phyloP scores from a whole-genome alignment of 2,797 vertebrate genomes.

The Micropoecilia bifurca region DNA sequence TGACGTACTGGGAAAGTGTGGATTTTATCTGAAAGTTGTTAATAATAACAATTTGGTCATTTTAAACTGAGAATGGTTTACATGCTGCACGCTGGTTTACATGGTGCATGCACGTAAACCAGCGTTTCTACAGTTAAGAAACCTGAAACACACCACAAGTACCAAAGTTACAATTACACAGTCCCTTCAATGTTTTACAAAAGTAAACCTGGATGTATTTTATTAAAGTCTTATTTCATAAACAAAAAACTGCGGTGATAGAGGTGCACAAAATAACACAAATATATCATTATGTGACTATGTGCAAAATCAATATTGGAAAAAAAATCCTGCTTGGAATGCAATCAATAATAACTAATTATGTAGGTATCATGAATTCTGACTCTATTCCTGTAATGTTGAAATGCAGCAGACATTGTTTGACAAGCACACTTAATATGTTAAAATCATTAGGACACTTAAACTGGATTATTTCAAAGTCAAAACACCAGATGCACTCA shows the following conservation, averaged over 20 bases:
- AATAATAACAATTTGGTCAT: not conserved
- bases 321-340: not conserved
- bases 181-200: not conserved
- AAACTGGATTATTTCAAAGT: not conserved
- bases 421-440: not conserved
- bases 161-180: conserved; percentile 17
- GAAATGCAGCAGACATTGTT: not conserved
- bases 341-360: not conserved
- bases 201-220: not conserved
- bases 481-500: not conserved
- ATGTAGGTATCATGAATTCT: not conserved
- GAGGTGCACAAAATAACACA: not conserved
- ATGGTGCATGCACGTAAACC: conserved; percentile 11
- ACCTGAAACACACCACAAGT: conserved; percentile 7
- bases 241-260: not conserved
- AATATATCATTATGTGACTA: not conserved
- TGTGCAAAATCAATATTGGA: not conserved
- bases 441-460: not conserved
- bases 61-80: conserved; percentile 3
- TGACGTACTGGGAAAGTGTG: not conserved
- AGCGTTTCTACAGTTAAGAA: not conserved
- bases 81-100: no score
- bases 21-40: conserved; percentile 25
- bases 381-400: not conserved
- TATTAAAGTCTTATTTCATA: not conserved